These are phyloP conservation scores for Corticium candelabrum DNA, from an alignment of 37 sponge, comb jelly and placozoan genomes.

Conservation along the genomic window DNA sequence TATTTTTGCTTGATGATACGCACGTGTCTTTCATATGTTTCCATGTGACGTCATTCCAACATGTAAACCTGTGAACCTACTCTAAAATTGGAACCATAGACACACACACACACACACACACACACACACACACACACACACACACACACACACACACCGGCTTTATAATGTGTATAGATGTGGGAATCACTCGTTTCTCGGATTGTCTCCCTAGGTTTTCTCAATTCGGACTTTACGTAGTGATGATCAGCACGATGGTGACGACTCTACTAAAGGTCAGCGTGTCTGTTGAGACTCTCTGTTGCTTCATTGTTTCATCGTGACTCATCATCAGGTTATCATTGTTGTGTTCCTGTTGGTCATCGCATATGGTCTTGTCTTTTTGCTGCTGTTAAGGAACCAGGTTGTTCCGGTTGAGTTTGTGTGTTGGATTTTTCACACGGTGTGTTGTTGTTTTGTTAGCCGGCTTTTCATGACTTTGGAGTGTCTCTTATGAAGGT, in stretches of 20 bases:
- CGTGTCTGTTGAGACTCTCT: too few species aligned
- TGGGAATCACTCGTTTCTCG: neutral
- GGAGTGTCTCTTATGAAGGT: neutral
- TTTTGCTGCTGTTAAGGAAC: neutral
- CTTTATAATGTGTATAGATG: too few species aligned
- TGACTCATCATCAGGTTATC: neutral
- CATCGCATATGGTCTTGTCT: neutral
- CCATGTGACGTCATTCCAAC: too few species aligned
- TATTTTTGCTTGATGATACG: too few species aligned
- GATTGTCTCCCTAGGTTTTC: neutral
- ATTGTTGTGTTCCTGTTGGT: neutral
- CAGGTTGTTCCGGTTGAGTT: neutral
- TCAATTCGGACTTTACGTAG: neutral
- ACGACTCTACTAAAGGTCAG: neutral
- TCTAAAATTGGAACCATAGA: too few species aligned
- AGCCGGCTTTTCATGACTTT: neutral
- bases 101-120: too few species aligned
- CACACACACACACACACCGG: too few species aligned
- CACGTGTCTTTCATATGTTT: too few species aligned
- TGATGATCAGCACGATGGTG: conserved; percentile 2
- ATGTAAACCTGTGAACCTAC: too few species aligned
- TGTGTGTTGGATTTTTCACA: neutral
- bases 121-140: too few species aligned
- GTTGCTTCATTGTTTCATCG: too few species aligned
- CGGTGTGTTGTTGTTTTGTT: neutral